A percentile compares a stretch with the other conserved stretches of the same genome.
Conservation (phyloP, 2,888 invertebrate species). For the Stictocephala bisonia region DNA sequence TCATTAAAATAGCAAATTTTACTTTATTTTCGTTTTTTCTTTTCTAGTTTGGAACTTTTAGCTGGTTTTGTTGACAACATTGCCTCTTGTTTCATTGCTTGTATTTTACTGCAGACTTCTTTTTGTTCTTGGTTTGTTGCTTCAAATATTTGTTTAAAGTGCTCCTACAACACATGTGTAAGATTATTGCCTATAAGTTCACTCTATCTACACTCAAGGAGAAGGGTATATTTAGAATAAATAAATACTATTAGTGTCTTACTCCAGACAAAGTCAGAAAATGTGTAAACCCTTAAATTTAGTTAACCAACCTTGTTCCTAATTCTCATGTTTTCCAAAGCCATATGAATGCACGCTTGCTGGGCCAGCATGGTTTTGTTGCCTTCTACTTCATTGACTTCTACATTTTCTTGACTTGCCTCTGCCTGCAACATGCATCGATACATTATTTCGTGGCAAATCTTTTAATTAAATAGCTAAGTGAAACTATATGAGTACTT, state of each 20-base stretch:
- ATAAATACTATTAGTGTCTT: too few species aligned
- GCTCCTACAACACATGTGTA: not conserved
- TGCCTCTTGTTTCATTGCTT: too few species aligned
- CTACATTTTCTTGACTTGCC: not conserved
- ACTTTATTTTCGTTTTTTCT: not conserved
- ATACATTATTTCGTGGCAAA: too few species aligned
- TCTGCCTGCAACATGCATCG: too few species aligned
- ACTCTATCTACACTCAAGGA: not conserved
- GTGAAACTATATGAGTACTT: too few species aligned
- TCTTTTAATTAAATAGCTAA: too few species aligned
- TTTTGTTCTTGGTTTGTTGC: not conserved
- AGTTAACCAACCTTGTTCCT: not conserved
- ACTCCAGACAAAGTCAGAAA: too few species aligned
- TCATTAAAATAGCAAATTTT: too few species aligned
- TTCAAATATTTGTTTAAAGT: not conserved
- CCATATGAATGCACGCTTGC: constrained; percentile 1
- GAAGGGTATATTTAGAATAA: too few species aligned
- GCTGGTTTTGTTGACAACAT: too few species aligned
- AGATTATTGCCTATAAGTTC: not conserved
- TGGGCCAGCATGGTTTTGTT: not conserved
- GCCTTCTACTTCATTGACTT: not conserved
- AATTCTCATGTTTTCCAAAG: not conserved
- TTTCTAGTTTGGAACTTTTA: not conserved
- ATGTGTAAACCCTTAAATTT: too few species aligned
- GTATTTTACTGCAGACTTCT: not conserved